These are phyloP conservation scores for Hypena proboscidalis DNA, from an alignment of 2,888 invertebrate genomes.

Conservation along the genomic window DNA sequence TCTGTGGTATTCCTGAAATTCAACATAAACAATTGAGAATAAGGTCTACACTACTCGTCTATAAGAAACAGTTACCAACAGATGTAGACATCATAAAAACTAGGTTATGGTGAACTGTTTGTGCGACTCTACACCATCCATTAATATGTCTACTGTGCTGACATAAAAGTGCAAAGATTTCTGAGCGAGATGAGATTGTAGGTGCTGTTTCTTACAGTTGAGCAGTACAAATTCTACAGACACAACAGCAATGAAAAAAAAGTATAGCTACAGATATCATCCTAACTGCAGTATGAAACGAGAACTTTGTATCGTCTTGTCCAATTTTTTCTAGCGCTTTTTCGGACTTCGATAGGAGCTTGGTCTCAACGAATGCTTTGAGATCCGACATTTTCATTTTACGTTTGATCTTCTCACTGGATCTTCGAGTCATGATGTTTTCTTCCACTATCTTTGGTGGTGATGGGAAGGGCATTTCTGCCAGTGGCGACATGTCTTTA, in stretches of 20 bases:
- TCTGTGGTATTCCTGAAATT: conserved; percentile 91
- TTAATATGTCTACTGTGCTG: too few relatives aligned
- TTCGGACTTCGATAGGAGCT: conserved; percentile 95
- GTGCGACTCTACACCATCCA: too few relatives aligned
- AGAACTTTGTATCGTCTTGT: conserved; percentile 89
- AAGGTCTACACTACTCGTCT: too few relatives aligned
- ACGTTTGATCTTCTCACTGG: conserved; percentile 93
- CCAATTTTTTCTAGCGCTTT: conserved; percentile 96
- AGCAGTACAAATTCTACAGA: too few relatives aligned
- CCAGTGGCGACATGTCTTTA: conserved; percentile 87
- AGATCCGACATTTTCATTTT: conserved; percentile 97
- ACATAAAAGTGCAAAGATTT: too few relatives aligned
- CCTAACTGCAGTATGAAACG: conserved; percentile 82
- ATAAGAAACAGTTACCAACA: too few relatives aligned
- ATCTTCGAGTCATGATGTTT: conserved; percentile 81
- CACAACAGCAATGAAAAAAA: conserved; percentile 42
- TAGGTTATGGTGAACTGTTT: too few relatives aligned
- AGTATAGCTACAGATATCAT: conserved; percentile 87
- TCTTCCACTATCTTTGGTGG: conserved; percentile 73
- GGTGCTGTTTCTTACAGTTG: too few relatives aligned
- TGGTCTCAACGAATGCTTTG: conserved; percentile 96
- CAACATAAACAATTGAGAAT: conserved; percentile 11
- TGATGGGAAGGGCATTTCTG: conserved; percentile 79
- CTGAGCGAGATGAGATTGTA: too few relatives aligned
- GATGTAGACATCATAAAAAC: too few relatives aligned